Conservation (phyloP, 2,797 vertebrate species). For the Loris lydekkerianus region DNA sequence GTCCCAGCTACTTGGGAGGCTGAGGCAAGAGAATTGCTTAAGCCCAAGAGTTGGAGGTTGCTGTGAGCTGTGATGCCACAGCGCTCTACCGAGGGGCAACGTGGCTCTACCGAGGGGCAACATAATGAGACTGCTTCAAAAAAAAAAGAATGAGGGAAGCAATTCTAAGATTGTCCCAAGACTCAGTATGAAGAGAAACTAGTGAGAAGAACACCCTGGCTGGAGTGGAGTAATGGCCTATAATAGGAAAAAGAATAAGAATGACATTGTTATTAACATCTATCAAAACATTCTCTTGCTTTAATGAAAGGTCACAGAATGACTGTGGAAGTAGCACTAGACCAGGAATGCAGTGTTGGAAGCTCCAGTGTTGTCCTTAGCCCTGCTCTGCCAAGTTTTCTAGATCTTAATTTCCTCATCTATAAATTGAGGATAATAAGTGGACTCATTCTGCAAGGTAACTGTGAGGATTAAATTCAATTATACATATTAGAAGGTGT, state of each 20-base stretch:
- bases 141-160: background rate
- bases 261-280: background rate
- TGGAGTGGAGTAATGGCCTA: background rate
- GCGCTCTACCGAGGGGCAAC: too few relatives aligned
- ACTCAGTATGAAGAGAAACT: background rate
- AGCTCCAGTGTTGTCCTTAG: background rate
- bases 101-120: too few relatives aligned
- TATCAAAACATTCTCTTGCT: background rate
- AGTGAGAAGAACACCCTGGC: background rate
- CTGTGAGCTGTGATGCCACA: too few relatives aligned
- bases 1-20: too few relatives aligned
- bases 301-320: background rate
- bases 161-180: background rate
- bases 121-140: too few relatives aligned
- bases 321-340: background rate
- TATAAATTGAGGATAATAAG: background rate
- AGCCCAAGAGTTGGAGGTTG: too few relatives aligned
- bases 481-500: background rate
- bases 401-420: background rate
- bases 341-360: background rate
- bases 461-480: background rate
- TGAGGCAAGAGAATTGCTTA: too few relatives aligned
- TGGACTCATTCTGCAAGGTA: background rate
- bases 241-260: background rate
- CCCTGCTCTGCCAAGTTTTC: background rate